These are phyloP conservation scores for Phymastichus coffea DNA, from an alignment of 1,140 invertebrate genomes.

Conservation along the genomic window DNA sequence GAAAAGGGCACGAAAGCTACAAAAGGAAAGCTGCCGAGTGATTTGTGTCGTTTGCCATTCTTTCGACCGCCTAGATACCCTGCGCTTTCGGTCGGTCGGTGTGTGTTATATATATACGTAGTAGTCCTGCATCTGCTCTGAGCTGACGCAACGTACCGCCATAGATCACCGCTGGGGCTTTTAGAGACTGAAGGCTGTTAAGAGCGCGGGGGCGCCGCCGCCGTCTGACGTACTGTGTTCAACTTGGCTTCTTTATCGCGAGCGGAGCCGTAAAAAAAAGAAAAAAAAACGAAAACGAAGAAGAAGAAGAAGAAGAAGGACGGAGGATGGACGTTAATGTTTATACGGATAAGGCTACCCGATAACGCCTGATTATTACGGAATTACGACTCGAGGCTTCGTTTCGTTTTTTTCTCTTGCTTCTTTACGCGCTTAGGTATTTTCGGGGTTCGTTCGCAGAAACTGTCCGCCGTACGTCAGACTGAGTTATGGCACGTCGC, in stretches of 20 bases:
- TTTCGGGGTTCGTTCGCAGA: no score
- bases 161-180: constrained; percentile 55
- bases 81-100: constrained; percentile 50
- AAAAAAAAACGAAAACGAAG: constrained; percentile 29
- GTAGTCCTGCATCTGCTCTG: constrained; percentile 58
- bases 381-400: constrained; percentile 19
- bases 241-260: constrained; percentile 37
- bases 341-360: constrained; percentile 16
- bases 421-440: no score
- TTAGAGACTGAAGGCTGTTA: constrained; percentile 55
- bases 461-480: no score
- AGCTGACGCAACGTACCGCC: constrained; percentile 57
- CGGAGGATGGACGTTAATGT: constrained; percentile 18
- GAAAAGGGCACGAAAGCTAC: constrained; percentile 32
- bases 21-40: constrained; percentile 52
- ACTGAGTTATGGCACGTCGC: no score
- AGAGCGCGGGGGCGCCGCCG: constrained; percentile 34
- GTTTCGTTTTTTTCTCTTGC: no score
- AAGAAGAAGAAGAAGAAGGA: constrained; percentile 27
- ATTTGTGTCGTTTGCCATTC: constrained; percentile 55
- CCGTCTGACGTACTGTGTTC: constrained; percentile 48
- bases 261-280: constrained; percentile 13
- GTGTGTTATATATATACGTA: constrained; percentile 53
- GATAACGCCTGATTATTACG: constrained; percentile 15
- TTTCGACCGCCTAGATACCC: constrained; percentile 51